Conservation (phyloP, 2,888 invertebrate genomes). For the Panopea generosa region DNA sequence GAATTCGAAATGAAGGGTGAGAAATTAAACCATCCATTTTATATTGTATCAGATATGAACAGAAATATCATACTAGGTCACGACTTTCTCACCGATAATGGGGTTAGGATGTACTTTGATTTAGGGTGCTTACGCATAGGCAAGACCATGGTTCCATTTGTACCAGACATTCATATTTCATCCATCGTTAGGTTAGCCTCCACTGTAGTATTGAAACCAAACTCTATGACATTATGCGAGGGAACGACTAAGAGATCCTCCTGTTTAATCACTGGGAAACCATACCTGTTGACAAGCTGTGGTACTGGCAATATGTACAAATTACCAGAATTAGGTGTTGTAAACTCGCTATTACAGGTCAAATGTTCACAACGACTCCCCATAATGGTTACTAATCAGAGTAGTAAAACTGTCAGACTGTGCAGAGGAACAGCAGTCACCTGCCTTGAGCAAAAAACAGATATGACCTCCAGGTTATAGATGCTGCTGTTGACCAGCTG, state of each 20-base stretch:
- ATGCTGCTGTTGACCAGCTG: constrained; percentile 9
- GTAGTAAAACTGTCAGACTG: neutral
- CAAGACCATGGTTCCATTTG: constrained; percentile 4
- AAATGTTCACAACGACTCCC: neutral
- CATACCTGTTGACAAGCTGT: neutral
- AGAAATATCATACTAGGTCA: constrained; percentile 5
- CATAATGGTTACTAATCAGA: neutral
- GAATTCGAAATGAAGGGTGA: constrained; percentile 7
- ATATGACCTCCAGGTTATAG: constrained; percentile 5
- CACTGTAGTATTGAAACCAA: neutral
- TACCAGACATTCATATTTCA: neutral
- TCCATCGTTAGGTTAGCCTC: neutral
- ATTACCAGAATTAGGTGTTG: constrained; percentile 20
- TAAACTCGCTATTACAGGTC: constrained; percentile 11
- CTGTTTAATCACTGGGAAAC: too few species aligned
- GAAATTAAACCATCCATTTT: constrained; percentile 18
- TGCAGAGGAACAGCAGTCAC: too few species aligned
- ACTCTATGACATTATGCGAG: neutral
- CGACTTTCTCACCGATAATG: neutral
- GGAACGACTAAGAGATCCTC: neutral
- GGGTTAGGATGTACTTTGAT: constrained; percentile 15
- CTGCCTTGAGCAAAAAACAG: too few species aligned
- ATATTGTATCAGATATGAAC: constrained; percentile 13
- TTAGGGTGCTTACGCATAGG: constrained; percentile 6
- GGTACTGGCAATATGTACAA: constrained; percentile 1